Base-by-base conservation (phyloP, 2,113 vertebrate species). In the Corapipo altera region DNA sequence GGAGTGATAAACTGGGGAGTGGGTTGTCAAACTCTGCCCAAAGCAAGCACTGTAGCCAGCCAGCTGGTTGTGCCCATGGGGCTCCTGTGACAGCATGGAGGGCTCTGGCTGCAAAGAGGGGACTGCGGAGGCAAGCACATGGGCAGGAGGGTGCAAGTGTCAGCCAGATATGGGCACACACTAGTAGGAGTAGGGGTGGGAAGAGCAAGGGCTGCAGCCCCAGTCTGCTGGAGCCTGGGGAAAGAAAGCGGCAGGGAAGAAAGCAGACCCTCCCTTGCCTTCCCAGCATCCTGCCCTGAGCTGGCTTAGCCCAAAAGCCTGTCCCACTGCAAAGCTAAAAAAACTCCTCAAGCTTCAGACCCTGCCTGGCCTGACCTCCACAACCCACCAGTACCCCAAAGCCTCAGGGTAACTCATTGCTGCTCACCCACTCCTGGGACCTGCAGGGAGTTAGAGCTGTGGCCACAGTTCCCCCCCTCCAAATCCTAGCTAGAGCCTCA, bases 321-420 rank as follows among this genome's bases (percentile, higher is more conserved):
- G 83, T 91, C 49, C 14, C 26, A 66, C 9, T 16, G 21, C 11
- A 79, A 83, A 85, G 43, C 48, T 79, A 54, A 87, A 74, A 64
- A 61, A 20, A 1, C 33, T 70, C n/a, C 30, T 58, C 22, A 51
- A 9, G 35, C 41, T 77, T 88, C 73, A 89, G 35, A 33, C 32
- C 22, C 44, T 80, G 54, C 49, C 74, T 88, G 35, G 24, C 52
- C 48, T 59, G 57, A 80, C 39, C 35, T 77, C 51, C 61, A 21
- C 4, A 4, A 11, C 11, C 4, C 10, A 41, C 58, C 65, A 65
- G 37, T 24, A 85, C 32, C 54, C 78, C 39, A 46, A 70, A 79
- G 93, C 95, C 92, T 95, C 91, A 91, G 95, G 95, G 74, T 91
- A 95, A 54, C 54, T 91, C 18, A 5, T 61, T 95, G 95, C 95